phyloP scores from a whole-genome alignment of 2,888 invertebrate genomes.

The Hyalella azteca region DNA sequence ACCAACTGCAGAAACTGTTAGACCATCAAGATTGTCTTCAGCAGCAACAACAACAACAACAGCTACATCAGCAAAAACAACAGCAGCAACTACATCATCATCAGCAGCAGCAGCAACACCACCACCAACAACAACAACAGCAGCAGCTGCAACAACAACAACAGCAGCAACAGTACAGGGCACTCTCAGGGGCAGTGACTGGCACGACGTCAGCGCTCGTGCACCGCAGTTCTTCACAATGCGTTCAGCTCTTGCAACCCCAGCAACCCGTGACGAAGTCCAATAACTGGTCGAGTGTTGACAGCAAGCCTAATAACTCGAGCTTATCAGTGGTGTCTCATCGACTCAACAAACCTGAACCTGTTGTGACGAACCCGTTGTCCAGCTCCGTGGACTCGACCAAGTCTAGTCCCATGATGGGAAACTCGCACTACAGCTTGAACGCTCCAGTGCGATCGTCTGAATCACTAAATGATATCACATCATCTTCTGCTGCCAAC shows the following conservation, averaged over 20 bases:
- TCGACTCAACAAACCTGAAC: neutral
- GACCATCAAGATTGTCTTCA: constrained; percentile 43
- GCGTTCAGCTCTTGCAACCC: constrained; percentile 23
- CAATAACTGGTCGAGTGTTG: neutral
- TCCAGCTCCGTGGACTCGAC: constrained; percentile 31
- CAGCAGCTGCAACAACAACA: constrained; percentile 32
- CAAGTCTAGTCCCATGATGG: constrained; percentile 27
- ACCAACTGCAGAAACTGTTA: constrained; percentile 17
- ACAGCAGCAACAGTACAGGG: neutral
- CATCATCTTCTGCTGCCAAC: neutral
- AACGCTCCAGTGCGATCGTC: neutral
- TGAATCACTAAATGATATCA: constrained; percentile 22
- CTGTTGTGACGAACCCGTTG: neutral
- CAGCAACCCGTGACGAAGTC: neutral
- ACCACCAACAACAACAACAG: constrained; percentile 30
- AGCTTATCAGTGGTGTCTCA: neutral
- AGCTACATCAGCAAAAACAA: constrained; percentile 48
- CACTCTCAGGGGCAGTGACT: neutral
- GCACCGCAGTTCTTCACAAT: constrained; percentile 44
- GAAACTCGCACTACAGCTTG: neutral
- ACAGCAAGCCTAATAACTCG: neutral
- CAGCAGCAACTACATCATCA: constrained; percentile 25
- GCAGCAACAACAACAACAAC: constrained; percentile 58
- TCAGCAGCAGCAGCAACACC: constrained; percentile 41
- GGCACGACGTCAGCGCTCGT: neutral